phyloP scores from a whole-genome alignment of 2,888 invertebrate genomes.

The Linnaemya tessellans region DNA sequence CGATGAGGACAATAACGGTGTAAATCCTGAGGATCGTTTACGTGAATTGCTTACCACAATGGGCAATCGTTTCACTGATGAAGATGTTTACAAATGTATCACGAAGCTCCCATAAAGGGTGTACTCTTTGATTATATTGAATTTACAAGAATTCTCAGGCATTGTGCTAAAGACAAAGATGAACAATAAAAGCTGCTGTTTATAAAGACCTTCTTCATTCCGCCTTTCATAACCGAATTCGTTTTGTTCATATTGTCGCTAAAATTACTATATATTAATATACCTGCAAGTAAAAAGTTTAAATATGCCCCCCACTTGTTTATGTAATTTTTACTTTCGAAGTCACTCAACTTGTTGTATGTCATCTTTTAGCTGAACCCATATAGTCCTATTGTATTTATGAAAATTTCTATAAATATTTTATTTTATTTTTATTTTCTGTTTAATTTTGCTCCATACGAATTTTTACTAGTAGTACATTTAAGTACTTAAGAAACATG shows the following conservation, averaged over 20 bases:
- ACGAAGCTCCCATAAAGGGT: conserved; percentile 97
- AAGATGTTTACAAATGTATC: conserved; percentile 95
- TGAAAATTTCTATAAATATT: background rate
- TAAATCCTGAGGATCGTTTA: conserved; percentile 96
- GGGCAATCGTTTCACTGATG: conserved; percentile 98
- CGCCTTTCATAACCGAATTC: conserved; percentile 37
- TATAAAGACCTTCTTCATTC: conserved; percentile 63
- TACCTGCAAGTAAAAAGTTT: conserved; percentile 43
- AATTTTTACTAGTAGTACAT: conserved; percentile 43
- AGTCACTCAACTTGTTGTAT: conserved; percentile 19
- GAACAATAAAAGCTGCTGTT: conserved; percentile 85
- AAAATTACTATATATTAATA: no score
- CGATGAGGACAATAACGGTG: conserved; percentile 97
- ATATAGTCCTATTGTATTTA: conserved; percentile 1
- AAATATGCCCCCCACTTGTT: background rate
- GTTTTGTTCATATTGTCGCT: conserved; percentile 34
- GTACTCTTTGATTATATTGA: conserved; percentile 98
- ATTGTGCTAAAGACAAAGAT: conserved; percentile 99
- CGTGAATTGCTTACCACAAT: conserved; percentile 97
- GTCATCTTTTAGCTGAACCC: conserved; percentile 5
- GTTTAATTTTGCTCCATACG: background rate
- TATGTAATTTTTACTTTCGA: conserved; percentile 16
- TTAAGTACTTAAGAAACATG: conserved; percentile 54
- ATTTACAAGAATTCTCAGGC: conserved; percentile 99
- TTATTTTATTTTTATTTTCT: conserved; percentile 19